Base-by-base conservation (phyloP, 1,140 invertebrate genomes). In the Brachionus calyciflorus region DNA sequence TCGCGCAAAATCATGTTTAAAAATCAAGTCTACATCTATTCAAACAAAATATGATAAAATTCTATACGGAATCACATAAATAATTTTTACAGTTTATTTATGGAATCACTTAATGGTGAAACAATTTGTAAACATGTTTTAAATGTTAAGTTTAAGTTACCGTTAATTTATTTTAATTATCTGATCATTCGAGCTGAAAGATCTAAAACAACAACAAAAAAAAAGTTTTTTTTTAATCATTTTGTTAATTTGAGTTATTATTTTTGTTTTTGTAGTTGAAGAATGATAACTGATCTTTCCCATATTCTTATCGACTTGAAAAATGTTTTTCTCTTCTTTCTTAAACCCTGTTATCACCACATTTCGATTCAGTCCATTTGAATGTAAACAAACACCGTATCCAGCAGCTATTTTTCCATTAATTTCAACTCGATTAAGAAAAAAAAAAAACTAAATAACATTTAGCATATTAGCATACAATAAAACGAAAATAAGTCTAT, bases 351-450 rank as follows among this genome's bases (percentile, higher is more conserved):
- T 37, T 37, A 37, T 37, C 33, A 37, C 9, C 4, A 37, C 9
- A 37, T 37, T 37, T 37, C 33, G 55, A 60, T 60, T 60, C 55
- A 60, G 55, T 60, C 55, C 19, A 33, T 14, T 37, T 60, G 12
- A 60, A 33, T 60, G 55, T 60, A 60, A 60, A 60, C 55, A 60
- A n/a, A 60, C 55, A 60, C 55, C 55, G 55, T 60, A 60, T 60
- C 55, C 55, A 60, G 37, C 55, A 60, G 55, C 55, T 60, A 60
- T 60, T 60, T 60, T 60, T 17, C 37, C 55, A 60, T 60, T 60
- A 60, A 33, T 37, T 60, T 60, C 55, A 60, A 60, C 28, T 60
- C 55, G 33, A 60, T 60, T 60, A 37, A 60, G 14, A 60, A 60
- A 60, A 60, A 33, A 60, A 9, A 60, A 60, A 60, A 60, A 33